phyloP scores from a whole-genome alignment of 2,113 vertebrate genomes.

The Campylomormyrus tamandua region DNA sequence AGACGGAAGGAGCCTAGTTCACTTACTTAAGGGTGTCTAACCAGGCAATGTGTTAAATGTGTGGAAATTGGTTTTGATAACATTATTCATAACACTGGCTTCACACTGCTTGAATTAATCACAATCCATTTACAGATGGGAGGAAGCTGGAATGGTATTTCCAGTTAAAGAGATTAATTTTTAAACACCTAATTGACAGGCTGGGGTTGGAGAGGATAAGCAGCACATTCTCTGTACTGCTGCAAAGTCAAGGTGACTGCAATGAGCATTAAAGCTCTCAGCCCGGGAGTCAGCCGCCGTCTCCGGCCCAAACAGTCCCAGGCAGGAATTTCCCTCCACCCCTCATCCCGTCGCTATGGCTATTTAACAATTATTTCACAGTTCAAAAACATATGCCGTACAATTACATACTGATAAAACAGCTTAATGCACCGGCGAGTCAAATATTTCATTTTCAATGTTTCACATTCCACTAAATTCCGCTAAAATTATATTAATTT shows the following conservation, averaged over 20 bases:
- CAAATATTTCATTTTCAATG: neutral
- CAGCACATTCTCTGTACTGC: conserved; percentile 59
- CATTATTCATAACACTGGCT: conserved; percentile 71
- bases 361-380: conserved; percentile 52
- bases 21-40: conserved; percentile 65
- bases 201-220: conserved; percentile 67
- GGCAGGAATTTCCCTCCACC: neutral
- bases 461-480: neutral
- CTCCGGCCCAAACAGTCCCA: neutral
- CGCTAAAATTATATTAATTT: neutral
- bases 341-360: neutral
- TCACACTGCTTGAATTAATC: conserved; percentile 68
- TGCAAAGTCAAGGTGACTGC: conserved; percentile 75
- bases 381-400: conserved; percentile 66
- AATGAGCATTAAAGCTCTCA: conserved; percentile 36
- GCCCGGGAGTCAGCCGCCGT: neutral
- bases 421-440: neutral
- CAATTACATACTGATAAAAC: neutral
- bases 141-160: conserved; percentile 68
- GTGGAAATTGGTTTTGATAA: conserved; percentile 75
- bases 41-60: conserved; percentile 62
- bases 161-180: conserved; percentile 77
- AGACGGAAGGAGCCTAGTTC: conserved; percentile 59
- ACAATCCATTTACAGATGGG: conserved; percentile 71
- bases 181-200: conserved; percentile 74